These are phyloP conservation scores for Bombus affinis DNA, from an alignment of 1,140 invertebrate species.

Conservation along the genomic window DNA sequence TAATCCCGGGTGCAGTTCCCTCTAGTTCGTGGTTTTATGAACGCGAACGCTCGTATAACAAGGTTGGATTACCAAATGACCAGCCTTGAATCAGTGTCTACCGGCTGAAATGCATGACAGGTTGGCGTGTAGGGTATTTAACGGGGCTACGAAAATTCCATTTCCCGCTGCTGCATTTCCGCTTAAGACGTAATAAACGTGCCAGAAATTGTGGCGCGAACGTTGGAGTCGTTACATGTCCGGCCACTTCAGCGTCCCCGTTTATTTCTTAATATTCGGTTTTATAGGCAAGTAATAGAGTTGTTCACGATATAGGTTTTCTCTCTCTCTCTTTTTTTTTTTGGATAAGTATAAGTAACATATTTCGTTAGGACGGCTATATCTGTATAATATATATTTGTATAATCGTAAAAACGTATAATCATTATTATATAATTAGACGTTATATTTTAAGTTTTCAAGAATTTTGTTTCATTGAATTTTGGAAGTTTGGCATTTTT, in stretches of 20 bases:
- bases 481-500: no score
- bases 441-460: no score
- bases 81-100: constrained; percentile 37
- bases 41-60: constrained; percentile 68
- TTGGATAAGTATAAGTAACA: no score
- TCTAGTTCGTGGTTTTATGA: constrained; percentile 70
- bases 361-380: no score
- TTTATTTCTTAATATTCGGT: constrained; percentile 2
- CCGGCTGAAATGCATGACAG: constrained; percentile 25
- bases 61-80: constrained; percentile 72
- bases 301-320: not conserved
- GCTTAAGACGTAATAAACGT: constrained; percentile 17
- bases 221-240: not conserved
- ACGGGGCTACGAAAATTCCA: constrained; percentile 30
- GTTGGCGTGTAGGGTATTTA: constrained; percentile 46
- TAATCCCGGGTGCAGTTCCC: constrained; percentile 72
- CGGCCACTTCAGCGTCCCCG: not conserved
- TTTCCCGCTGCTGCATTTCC: constrained; percentile 18
- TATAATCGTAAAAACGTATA: no score
- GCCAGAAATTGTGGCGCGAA: not conserved
- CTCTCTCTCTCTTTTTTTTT: no score
- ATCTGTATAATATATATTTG: no score
- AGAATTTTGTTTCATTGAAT: no score
- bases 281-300: not conserved
- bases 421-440: no score